Base-by-base conservation (phyloP, 2,888 invertebrate genomes). In the Drosophila meridionalis region DNA sequence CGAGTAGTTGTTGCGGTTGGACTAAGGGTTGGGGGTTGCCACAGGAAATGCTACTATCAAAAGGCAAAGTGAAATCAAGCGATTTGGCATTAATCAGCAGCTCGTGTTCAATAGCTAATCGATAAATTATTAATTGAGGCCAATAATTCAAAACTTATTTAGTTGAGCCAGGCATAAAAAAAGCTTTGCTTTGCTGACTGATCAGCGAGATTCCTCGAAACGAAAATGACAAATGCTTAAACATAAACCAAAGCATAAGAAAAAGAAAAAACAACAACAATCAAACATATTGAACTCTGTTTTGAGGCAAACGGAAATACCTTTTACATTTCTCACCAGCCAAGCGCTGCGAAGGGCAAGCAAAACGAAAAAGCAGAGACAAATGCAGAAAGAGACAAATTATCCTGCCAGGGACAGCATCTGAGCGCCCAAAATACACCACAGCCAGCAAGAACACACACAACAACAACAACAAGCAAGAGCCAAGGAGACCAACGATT, bases 401-500 rank as follows among this genome's bases (percentile, higher is more conserved):
- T 73, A 69, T 78, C 68, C 74, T 75, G 72, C 65, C 83, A 78
- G 89, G 89, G 87, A 78, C 71, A 69, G 65, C 69, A 75, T 74
- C 88, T 85, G 80, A 80, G 86, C 89, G 69, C 84, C 88, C 77
- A 74, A 85, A 87, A 79, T 59, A 55, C 36, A 52, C 42, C 14
- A 64, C n/a, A 47, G 42, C 7, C 43, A 40, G 14, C 38, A 26
- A 12, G 26, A 26, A 28, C 38, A 61, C 20, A 20, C 20, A 36
- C 45, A 73, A n/a, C n/a, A 65, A 36, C 47, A 69, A 69, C 42
- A 69, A 47, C 57, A 68, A 68, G 43, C 56, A 55, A 59, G 32
- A 75, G 59, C 89, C 87, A 83, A 83, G 89, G 81, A 87, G 78
- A 84, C 74, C 68, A 26, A 73, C 71, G 78, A 91, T 91, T 91